Evolutionary conservation across 2,888 invertebrate genomes (phyloP), one percentile per base, ranked within the genome.

Genomic region (Ischnus inquisitorius): DNA sequence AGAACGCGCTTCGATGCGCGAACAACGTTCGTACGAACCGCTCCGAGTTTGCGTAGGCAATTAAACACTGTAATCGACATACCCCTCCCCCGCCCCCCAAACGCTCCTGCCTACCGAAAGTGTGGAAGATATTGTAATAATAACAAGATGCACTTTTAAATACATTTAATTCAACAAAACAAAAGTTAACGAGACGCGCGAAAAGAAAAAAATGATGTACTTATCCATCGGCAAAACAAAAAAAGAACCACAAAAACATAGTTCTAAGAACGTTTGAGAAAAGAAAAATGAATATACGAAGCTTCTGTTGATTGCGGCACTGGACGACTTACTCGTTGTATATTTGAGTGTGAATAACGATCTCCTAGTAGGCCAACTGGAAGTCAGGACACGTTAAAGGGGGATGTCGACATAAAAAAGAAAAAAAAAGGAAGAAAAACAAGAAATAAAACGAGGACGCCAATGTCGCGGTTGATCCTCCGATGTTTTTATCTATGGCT

Each of bases 261-360:
- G 76, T 43, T 68, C 22, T 68, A 68, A 79, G 76, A 79, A 76
- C 43, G 75, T 48, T 46, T 62, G 60, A 72, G 19, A 62, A 69
- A 68, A 48, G n/a, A 68, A 76, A 51, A 71, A 43, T 48, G 64
- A 71, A 69, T n/a, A 43, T 54, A 64, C 60, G 34, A 57, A 19
- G 22, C 34, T 75, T 57, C 75, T 77, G 77, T 83, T 82, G 14
- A 62, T 80, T 75, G 86, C 86, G 87, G 86, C 87, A 86, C 86
- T 82, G 82, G 84, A 74, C 77, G 82, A 79, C 79, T 84, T 84
- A 85, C 60, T 48, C 57, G 57, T 60, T 60, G 12, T 39, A 46
- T n/a, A 54, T 62, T 64, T 64, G 60, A 39, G 57, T 69, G 65
- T 41, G 57, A 25, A 75, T n/a, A 60, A 64, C 51, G 74, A 68